Base-by-base conservation (phyloP, 2,888 invertebrate genomes). In the Tenthredo mesomela region DNA sequence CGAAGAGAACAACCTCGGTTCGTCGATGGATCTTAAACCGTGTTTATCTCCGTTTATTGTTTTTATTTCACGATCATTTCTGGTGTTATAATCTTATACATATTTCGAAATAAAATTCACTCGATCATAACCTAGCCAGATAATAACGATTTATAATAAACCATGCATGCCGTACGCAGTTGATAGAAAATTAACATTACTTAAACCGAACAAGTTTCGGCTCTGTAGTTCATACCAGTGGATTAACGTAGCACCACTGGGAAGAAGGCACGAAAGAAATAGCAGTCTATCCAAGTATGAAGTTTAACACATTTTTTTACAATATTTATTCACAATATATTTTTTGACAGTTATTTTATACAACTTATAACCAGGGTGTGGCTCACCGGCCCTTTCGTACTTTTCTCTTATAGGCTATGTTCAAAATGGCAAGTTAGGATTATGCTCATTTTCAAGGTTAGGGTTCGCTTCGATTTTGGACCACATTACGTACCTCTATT, bases 21-120 rank as follows among this genome's bases (percentile, higher is more conserved):
- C 88, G 88, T 88, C 90, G 89, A 91, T 91, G 91, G 90, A 89
- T 89, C 87, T 87, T 87, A 89, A 86, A 86, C 87, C 86, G 89
- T 90, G 89, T 91, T 91, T 90, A 89, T 89, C 88, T 84, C 84
- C 85, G 86, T 88, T 87, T 86, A 87, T 88, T 90, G 88, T 89
- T 90, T 88, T 88, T 87, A 85, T 88, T 88, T 88, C 75, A 84
- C 85, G 61, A 80, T 43, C 86, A 86, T 85, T 87, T 84, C 86
- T 85, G 86, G 82, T 88, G 87, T 86, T 85, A 86, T 90, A 89
- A 88, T 85, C 78, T 77, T 85, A 29, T n/a, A n/a, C n/a, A 2
- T 29, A 85, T 77, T 65, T 84, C 85, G 37, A 86, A 86, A 70
- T 82, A 73, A 82, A 82, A 75, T 67, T 73, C 75, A 47, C 84